phyloP scores from a whole-genome alignment of 1,140 invertebrate species.

The Microplitis demolitor region DNA sequence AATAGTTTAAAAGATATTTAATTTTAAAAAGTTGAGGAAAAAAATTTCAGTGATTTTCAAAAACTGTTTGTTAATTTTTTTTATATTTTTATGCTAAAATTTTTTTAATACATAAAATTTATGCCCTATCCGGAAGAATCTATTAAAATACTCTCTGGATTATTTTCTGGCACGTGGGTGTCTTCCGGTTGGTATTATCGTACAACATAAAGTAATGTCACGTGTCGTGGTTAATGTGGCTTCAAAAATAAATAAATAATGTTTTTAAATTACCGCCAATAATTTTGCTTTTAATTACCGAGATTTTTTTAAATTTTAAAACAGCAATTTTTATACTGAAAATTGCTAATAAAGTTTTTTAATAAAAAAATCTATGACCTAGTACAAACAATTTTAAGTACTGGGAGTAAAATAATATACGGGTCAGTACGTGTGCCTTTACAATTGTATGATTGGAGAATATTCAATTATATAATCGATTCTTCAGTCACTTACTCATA shows the following conservation, averaged over 20 bases:
- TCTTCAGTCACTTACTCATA: background rate
- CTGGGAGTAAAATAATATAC: constrained; percentile 30
- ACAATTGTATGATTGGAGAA: constrained; percentile 60
- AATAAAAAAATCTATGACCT: background rate
- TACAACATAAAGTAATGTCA: constrained; percentile 11
- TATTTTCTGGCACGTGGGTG: constrained; percentile 33
- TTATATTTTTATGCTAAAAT: no score
- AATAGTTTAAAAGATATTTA: no score
- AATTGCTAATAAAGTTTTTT: no score
- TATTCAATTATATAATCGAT: constrained; percentile 60
- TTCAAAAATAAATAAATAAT: no score
- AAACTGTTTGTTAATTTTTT: no score
- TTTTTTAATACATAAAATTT: background rate
- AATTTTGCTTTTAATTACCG: no score
- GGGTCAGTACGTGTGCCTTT: constrained; percentile 52
- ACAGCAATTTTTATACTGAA: no score
- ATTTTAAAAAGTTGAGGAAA: no score
- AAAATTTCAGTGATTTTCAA: no score
- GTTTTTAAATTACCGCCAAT: no score
- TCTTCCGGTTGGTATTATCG: constrained; percentile 21
- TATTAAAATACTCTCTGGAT: constrained; percentile 14
- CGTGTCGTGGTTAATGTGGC: constrained; percentile 2
- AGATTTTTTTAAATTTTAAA: no score
- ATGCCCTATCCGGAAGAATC: constrained; percentile 12
- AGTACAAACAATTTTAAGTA: constrained; percentile 3